Evolutionary conservation across 2,888 invertebrate genomes (phyloP).

Genomic region (Aromia moschata): DNA sequence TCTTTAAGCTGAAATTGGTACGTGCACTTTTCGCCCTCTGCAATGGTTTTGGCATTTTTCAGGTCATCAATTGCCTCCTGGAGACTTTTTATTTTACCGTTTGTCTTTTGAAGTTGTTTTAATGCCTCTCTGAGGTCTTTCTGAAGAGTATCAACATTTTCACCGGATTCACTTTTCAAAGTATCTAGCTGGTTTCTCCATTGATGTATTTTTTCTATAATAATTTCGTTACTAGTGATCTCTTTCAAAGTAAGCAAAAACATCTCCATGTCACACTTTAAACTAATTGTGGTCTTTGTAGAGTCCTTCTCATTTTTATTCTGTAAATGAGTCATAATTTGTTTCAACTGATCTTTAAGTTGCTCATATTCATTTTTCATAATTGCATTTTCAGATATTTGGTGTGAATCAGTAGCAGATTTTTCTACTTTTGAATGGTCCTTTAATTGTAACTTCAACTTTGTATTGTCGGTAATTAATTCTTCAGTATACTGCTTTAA

Average conservation of each 20-base stretch:
- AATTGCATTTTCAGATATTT: constrained; percentile 15
- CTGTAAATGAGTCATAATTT: constrained; percentile 39
- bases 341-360: constrained; percentile 40
- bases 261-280: constrained; percentile 38
- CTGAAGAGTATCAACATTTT: constrained; percentile 35
- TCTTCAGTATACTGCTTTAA: constrained; percentile 35
- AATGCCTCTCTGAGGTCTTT: constrained; percentile 35
- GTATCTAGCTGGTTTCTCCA: constrained; percentile 37
- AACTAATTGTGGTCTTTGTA: constrained; percentile 22
- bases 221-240: constrained; percentile 31
- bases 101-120: constrained; percentile 36
- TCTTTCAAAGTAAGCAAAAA: constrained; percentile 32
- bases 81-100: constrained; percentile 38
- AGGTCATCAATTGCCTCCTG: constrained; percentile 45
- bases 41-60: constrained; percentile 42
- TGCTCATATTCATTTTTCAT: constrained; percentile 39
- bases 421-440: constrained; percentile 9
- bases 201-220: constrained; percentile 38
- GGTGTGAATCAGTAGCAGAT: not conserved
- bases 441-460: constrained; percentile 28
- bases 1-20: constrained; percentile 41
- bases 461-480: constrained; percentile 31
- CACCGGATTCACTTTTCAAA: constrained; percentile 22
- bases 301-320: constrained; percentile 16
- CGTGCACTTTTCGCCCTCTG: constrained; percentile 48